Percentiles rank a stretch among this genome's conserved stretches.
These are phyloP conservation scores for Nycticebus coucang DNA, from an alignment of 2,113 vertebrate genomes.

Conservation along the genomic window DNA sequence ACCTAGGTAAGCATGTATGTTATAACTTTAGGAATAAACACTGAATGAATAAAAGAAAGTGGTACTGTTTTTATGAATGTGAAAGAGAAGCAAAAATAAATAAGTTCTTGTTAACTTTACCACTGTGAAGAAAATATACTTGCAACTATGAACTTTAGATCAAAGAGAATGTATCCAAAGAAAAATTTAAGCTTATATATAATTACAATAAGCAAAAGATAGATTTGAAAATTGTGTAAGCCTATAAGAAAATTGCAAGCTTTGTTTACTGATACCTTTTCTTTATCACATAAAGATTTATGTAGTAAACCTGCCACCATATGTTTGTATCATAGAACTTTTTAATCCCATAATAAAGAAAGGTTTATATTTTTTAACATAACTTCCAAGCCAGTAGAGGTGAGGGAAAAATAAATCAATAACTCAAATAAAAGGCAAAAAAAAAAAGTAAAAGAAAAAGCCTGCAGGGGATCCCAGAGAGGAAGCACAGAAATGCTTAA, in stretches of 20 bases:
- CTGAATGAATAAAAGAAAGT: constrained; percentile 14
- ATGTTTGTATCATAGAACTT: background rate
- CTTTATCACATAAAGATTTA: background rate
- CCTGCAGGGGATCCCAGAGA: background rate
- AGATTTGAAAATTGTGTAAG: background rate
- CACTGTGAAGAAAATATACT: background rate
- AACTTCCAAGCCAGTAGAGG: background rate
- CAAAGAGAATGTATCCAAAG: background rate
- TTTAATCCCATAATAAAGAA: constrained; percentile 25
- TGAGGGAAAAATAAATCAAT: background rate
- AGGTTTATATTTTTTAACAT: background rate
- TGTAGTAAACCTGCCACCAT: background rate
- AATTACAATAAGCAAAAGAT: constrained; percentile 5
- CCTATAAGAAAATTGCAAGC: background rate
- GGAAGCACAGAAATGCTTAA: too few species aligned
- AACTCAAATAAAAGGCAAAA: background rate
- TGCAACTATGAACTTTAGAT: constrained; percentile 15
- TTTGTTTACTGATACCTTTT: constrained; percentile 19
- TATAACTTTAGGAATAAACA: background rate
- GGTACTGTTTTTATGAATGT: background rate
- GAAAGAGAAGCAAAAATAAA: background rate
- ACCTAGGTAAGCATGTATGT: background rate
- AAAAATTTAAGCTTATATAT: constrained; percentile 12
- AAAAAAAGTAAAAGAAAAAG: background rate
- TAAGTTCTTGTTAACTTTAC: background rate